A percentile compares a stretch with the other conserved stretches of the same genome.
Conservation (phyloP, 1,140 invertebrate genomes). For the Lepidurus couesii region DNA sequence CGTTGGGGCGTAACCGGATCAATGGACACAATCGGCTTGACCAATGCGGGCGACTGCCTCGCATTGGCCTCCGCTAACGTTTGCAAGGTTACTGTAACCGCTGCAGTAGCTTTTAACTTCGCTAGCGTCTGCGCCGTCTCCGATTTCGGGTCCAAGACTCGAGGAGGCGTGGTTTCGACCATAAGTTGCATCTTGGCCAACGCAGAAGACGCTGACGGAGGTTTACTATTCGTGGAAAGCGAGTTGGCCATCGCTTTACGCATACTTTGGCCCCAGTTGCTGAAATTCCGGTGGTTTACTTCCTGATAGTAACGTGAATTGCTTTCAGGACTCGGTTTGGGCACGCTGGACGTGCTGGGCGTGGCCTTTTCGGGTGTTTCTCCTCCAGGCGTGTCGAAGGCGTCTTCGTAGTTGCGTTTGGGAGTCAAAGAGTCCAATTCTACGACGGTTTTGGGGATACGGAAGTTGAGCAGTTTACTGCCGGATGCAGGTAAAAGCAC, state of each 20-base stretch:
- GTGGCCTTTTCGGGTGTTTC: not conserved
- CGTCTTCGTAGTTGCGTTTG: not conserved
- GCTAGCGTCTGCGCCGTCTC: not conserved
- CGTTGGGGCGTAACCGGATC: not conserved
- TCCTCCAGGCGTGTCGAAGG: not conserved
- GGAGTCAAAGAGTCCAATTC: not conserved
- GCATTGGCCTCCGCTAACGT: not conserved
- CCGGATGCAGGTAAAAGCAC: not conserved
- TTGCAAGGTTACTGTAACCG: not conserved
- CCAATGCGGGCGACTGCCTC: not conserved
- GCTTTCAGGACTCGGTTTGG: conserved; percentile 36
- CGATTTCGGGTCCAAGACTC: not conserved
- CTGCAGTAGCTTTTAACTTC: not conserved
- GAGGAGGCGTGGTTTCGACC: not conserved
- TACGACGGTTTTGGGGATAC: not conserved
- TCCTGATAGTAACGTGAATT: not conserved
- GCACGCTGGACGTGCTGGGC: not conserved
- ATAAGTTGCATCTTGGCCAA: not conserved
- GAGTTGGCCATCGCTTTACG: not conserved
- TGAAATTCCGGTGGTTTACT: not conserved
- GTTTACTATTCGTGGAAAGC: not conserved
- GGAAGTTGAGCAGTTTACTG: not conserved
- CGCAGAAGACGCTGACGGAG: not conserved
- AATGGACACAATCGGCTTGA: not conserved
- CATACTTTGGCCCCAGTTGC: conserved; percentile 12